These are phyloP conservation scores for Diploscapter pachys DNA, from an alignment of 1,140 invertebrate genomes.

Conservation along the genomic window DNA sequence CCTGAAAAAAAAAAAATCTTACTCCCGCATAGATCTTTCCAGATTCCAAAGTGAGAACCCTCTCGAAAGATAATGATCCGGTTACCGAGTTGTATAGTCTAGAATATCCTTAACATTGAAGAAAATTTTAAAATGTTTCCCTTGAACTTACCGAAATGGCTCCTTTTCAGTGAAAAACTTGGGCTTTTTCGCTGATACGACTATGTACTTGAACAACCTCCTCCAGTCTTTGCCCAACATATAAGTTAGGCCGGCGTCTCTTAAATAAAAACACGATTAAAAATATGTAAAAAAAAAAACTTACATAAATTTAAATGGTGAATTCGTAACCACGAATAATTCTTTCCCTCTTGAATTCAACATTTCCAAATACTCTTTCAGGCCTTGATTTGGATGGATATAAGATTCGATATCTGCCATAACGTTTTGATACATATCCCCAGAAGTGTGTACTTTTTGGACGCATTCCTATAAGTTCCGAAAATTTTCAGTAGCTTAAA, in stretches of 20 bases:
- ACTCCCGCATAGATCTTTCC: conserved; percentile 90
- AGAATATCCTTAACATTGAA: neutral
- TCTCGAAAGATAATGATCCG: conserved; percentile 81
- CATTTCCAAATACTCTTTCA: conserved; percentile 16
- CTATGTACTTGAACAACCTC: conserved; percentile 86
- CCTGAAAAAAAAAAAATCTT: conserved; percentile 31
- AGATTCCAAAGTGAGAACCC: conserved; percentile 79
- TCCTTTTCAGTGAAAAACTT: conserved; percentile 83
- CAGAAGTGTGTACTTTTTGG: conserved; percentile 75
- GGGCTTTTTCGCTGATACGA: conserved; percentile 90
- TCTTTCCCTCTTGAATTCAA: conserved; percentile 70
- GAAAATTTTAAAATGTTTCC: neutral
- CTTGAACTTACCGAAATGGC: conserved; percentile 70
- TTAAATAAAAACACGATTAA: conserved; percentile 58
- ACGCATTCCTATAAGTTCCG: conserved; percentile 37
- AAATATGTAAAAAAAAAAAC: conserved; percentile 58
- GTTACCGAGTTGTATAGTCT: conserved; percentile 76
- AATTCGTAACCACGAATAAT: conserved; percentile 92
- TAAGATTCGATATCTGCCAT: conserved; percentile 66
- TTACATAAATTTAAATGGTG: conserved; percentile 93
- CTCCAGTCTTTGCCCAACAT: conserved; percentile 84
- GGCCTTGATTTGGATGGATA: conserved; percentile 37
- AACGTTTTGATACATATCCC: conserved; percentile 81
- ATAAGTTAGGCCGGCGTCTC: conserved; percentile 84
- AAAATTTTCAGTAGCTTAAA: too few relatives aligned